A percentile compares a stretch with the other conserved stretches of the same genome.
Evolutionary conservation across 2,888 invertebrate species (phyloP).

Genomic region (Conops quadrifasciatus): DNA sequence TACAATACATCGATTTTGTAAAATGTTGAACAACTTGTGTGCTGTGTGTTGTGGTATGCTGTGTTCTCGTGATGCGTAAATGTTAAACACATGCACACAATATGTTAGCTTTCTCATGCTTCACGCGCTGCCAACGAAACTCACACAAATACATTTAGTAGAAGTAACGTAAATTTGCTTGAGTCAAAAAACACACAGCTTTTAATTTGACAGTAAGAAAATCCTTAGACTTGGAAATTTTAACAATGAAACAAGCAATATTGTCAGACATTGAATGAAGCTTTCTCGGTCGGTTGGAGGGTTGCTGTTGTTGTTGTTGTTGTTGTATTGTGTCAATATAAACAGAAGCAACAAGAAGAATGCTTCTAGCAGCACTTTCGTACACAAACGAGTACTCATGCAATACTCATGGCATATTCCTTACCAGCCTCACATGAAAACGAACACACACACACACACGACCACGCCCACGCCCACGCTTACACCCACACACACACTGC

Average conservation of each 20-base stretch:
- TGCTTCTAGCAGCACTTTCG: neutral
- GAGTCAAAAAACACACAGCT: slow-evolving; percentile 13
- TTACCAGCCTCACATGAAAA: neutral
- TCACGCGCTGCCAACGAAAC: slow-evolving; percentile 6
- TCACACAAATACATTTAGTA: slow-evolving; percentile 6
- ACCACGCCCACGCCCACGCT: neutral
- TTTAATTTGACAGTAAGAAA: slow-evolving; percentile 28
- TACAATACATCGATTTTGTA: no score
- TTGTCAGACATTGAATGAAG: no score
- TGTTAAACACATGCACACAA: slow-evolving; percentile 14
- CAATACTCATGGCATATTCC: neutral
- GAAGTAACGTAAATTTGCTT: neutral
- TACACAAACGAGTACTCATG: neutral
- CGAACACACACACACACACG: slow-evolving; percentile 7
- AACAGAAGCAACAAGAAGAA: slow-evolving; percentile 21
- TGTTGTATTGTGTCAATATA: slow-evolving; percentile 22
- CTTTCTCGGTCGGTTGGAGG: no score
- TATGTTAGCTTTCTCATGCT: slow-evolving; percentile 26
- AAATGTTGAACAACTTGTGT: neutral
- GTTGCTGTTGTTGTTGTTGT: neutral
- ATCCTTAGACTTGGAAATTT: neutral
- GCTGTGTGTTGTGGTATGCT: neutral
- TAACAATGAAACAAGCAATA: neutral
- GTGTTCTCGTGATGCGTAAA: slow-evolving; percentile 13
- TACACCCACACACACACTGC: neutral